Evolutionary conservation across 2,113 vertebrate genomes (phyloP), one percentile per base, ranked within the genome.

Genomic region (Pica pica): DNA sequence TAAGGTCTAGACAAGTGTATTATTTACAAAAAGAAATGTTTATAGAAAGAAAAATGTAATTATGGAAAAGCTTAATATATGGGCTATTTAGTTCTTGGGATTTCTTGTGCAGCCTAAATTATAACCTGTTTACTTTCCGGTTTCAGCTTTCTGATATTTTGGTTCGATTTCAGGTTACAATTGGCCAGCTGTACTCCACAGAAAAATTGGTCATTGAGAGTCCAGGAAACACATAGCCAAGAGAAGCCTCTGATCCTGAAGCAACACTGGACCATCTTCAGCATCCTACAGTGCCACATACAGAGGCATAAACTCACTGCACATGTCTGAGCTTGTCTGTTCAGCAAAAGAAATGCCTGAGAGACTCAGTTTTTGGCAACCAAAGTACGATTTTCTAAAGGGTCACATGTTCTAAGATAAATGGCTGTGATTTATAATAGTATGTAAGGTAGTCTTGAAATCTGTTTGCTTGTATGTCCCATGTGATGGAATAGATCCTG

Each of bases 191-290:
- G 42, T 99, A 99, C 87, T 83, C 97, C 16, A 79, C 98, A 3
- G 94, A 98, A 96, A 99, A 97, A 91, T 53, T 98, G 56, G 60
- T 99, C 82, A 98, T 99, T 92, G 98, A 99, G 89, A 95, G 92
- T 56, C 96, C 93, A 16, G 95, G 90, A 89, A 96, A 96, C 82
- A 95, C 95, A 92, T 91, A 95, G 83, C 91, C 92, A 8, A 87
- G 81, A 83, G 74, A 81, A 85, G 59, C 75, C 42, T 41, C 63
- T 27, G 65, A 85, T 47, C 87, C 80, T 77, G 50, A 50, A 76
- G 91, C 92, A 73, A 77, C 78, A 30, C 13, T 47, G 90, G 95
- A 94, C 97, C 97, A 93, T 85, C 81, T 50, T 88, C 90, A 92
- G 83, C 95, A 92, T 87, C 87, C 95, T 94, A 53, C 65, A 95